phyloP scores from a whole-genome alignment of 2,888 invertebrate species.

The Rapana venosa region DNA sequence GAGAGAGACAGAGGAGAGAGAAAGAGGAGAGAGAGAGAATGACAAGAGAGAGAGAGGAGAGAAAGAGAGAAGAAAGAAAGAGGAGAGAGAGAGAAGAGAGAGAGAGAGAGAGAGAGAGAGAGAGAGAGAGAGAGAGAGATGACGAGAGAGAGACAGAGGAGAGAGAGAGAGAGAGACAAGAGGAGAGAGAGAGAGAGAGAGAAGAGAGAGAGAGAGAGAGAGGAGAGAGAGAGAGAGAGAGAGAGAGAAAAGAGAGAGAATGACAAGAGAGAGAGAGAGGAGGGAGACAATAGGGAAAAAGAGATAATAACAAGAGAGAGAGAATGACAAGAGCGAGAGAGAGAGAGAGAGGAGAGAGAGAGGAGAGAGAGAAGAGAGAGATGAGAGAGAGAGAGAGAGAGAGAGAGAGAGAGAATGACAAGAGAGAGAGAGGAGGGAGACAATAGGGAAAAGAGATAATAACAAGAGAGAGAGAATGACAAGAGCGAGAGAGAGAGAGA shows the following conservation, averaged over 20 bases:
- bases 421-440: neutral
- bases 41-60: neutral
- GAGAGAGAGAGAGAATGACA: neutral
- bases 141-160: too few relatives aligned
- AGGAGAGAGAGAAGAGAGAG: neutral
- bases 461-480: neutral
- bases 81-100: neutral
- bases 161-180: too few relatives aligned
- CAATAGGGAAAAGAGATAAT: neutral
- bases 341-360: constrained; percentile 8
- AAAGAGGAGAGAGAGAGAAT: neutral
- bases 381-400: neutral
- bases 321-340: too few relatives aligned
- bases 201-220: too few relatives aligned
- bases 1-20: neutral
- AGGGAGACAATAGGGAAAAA: too few relatives aligned
- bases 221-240: too few relatives aligned
- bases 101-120: neutral
- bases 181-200: too few relatives aligned
- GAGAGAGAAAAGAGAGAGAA: too few relatives aligned
- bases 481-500: neutral
- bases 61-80: neutral
- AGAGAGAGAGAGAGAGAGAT: neutral
- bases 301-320: too few relatives aligned
- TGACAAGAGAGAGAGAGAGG: too few relatives aligned